A percentile compares a stretch with the other conserved stretches of the same genome.
phyloP scores from a whole-genome alignment of 1,140 invertebrate genomes.

The Paralvinella palmiformis region DNA sequence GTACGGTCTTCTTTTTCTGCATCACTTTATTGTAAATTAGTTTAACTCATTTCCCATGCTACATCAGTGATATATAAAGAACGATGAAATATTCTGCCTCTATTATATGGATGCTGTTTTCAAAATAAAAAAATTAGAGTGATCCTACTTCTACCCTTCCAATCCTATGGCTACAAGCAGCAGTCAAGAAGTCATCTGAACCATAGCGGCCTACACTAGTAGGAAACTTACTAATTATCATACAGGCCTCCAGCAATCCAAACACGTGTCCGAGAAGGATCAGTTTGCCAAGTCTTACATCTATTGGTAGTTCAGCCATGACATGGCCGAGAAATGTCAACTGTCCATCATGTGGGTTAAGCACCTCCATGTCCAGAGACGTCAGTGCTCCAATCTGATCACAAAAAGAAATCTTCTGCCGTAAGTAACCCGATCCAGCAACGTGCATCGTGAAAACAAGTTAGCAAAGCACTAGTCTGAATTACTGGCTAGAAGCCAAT shows the following conservation, averaged over 20 bases:
- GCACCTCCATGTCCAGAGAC: constrained; percentile 52
- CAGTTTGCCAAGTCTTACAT: constrained; percentile 74
- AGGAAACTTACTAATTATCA: constrained; percentile 82
- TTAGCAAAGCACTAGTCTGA: no score
- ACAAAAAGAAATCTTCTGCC: no score
- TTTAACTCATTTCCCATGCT: no score
- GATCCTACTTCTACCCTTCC: neutral
- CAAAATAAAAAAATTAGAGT: no score
- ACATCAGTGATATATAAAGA: no score
- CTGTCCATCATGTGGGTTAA: constrained; percentile 70
- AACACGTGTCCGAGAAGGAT: constrained; percentile 84
- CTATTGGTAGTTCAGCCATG: constrained; percentile 75
- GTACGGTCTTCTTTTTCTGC: no score
- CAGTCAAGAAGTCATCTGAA: neutral
- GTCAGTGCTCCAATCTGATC: constrained; percentile 57
- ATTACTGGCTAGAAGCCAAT: no score
- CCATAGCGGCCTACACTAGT: no score
- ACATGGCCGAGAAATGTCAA: constrained; percentile 79
- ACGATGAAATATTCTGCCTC: no score
- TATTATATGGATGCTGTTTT: neutral
- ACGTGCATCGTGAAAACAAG: no score
- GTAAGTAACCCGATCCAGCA: no score
- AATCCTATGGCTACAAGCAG: neutral
- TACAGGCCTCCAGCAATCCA: constrained; percentile 72
- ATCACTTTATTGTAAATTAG: no score